Evolutionary conservation across 2,888 invertebrate genomes (phyloP).

Genomic region (Cremastinae sp.): DNA sequence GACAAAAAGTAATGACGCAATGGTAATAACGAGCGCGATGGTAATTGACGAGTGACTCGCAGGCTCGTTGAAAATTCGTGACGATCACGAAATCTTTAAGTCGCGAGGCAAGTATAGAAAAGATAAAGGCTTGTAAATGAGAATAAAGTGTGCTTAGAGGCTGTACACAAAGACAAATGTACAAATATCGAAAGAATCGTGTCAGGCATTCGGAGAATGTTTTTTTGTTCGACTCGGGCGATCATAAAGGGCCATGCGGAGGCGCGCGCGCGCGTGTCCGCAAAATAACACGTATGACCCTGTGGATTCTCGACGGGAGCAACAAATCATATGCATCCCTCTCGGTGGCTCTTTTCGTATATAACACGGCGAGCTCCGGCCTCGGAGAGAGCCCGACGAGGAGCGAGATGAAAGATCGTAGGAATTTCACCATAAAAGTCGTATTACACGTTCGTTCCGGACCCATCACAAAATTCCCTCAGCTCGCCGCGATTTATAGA

Average conservation of each 20-base stretch:
- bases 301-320: constrained; percentile 65
- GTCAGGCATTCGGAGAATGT: background rate
- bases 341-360: constrained; percentile 64
- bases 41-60: too few species aligned
- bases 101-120: too few species aligned
- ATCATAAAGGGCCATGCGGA: background rate
- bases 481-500: constrained; percentile 27
- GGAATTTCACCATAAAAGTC: constrained; percentile 77
- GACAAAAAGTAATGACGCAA: too few species aligned
- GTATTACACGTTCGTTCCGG: constrained; percentile 79
- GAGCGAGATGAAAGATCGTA: constrained; percentile 47
- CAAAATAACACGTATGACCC: constrained; percentile 23
- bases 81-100: too few species aligned
- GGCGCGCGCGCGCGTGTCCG: background rate
- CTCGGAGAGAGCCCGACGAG: background rate
- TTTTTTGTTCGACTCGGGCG: constrained; percentile 8
- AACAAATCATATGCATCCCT: constrained; percentile 79
- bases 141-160: too few species aligned
- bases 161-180: too few species aligned
- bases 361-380: constrained; percentile 63
- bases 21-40: too few species aligned
- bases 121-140: too few species aligned
- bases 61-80: too few species aligned
- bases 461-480: constrained; percentile 75
- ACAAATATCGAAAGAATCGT: too few species aligned